Base-by-base conservation (phyloP, 2,113 vertebrate species). In the Pongo abelii region DNA sequence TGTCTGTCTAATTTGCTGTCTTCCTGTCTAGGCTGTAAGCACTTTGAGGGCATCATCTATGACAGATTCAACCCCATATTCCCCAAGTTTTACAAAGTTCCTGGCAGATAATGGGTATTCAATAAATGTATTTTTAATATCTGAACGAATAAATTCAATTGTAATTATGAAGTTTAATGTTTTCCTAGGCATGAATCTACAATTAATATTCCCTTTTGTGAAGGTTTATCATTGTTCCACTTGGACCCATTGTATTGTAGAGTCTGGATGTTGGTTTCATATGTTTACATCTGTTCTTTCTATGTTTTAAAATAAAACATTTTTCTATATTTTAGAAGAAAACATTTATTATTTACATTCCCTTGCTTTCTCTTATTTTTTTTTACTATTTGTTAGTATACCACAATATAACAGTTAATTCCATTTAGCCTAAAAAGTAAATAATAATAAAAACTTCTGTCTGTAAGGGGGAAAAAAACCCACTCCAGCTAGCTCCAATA, bases 101-200 rank as follows among this genome's bases (percentile, higher is more conserved):
- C 38, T 94, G 59, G 59, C 75, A 91, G 50, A 93, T 72, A 84
- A 55, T 88, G 48, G 43, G 20, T 84, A 16, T 27, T 89, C 27
- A 22, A 10, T 93, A 64, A 91, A 93, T 91, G 89, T 81, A 94
- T 86, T 88, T 86, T 81, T 81, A 96, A 94, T 69, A 12, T 95
- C 40, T 75, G 67, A 97, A 79, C 90, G 75, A 93, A 95, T 94
- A 86, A 92, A 96, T 91, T 83, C 55, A 89, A 59, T 61, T 92
- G 75, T 80, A 83, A 92, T 86, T 96, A 10, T 80, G 50, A 96
- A 94, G 32, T 89, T 78, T 93, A 93, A 57, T 92, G 43, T 89
- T 96, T 95, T 97, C 87, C 67, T 35, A 55, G 84, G 64, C 75
- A 90, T 96, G 75, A 84, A 94, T 93, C 96, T 97, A 89, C 48